A percentile compares a stretch with the other conserved stretches of the same genome.
phyloP scores from a whole-genome alignment of 2,797 vertebrate species.

The Pseudochaenichthys georgianus region DNA sequence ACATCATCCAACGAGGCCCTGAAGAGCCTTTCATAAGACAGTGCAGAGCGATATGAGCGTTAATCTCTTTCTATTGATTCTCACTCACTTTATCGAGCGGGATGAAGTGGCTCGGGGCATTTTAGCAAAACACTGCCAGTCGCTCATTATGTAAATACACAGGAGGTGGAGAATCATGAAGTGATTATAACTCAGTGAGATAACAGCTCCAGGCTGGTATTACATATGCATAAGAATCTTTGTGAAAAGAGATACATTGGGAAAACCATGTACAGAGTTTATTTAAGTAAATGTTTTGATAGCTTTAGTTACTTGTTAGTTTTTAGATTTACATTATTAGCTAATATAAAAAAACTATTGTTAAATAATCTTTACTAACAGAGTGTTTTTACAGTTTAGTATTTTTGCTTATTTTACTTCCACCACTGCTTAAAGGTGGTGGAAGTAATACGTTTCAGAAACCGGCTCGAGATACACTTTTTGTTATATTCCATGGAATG shows the following conservation, averaged over 20 bases:
- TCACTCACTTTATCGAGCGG: slow-evolving; percentile 64
- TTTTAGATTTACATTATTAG: no score
- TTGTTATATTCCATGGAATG: no score
- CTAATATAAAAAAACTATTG: no score
- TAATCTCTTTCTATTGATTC: slow-evolving; percentile 83
- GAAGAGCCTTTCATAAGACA: slow-evolving; percentile 78
- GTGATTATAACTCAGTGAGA: slow-evolving; percentile 42
- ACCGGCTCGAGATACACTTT: no score
- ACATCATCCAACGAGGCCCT: slow-evolving; percentile 69
- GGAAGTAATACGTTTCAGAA: no score
- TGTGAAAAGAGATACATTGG: neutral
- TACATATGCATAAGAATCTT: neutral
- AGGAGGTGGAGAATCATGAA: slow-evolving; percentile 21
- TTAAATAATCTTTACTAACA: no score
- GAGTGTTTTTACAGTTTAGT: no score
- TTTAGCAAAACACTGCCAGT: slow-evolving; percentile 49
- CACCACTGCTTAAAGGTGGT: no score
- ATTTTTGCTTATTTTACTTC: no score
- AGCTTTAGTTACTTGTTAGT: no score
- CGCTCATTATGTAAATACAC: slow-evolving; percentile 39
- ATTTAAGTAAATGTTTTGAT: no score
- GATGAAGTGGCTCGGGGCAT: slow-evolving; percentile 65
- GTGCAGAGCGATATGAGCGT: slow-evolving; percentile 70
- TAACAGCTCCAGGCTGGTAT: slow-evolving; percentile 10
- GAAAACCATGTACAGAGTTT: no score